Base-by-base conservation (phyloP, 1,140 invertebrate species). In the Penaeus japonicus region DNA sequence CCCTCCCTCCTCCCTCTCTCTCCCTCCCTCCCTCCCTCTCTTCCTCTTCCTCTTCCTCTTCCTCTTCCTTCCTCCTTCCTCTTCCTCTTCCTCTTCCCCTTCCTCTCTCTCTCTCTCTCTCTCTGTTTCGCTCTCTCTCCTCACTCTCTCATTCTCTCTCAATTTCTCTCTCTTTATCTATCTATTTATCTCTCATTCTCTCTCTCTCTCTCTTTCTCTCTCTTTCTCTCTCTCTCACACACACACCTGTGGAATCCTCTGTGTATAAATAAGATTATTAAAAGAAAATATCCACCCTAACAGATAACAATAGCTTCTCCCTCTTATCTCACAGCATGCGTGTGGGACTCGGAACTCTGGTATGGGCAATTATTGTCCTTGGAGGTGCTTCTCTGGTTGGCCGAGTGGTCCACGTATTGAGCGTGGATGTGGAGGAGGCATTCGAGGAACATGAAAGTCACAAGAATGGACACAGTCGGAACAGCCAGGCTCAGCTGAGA, bases 301-400 rank as follows among this genome's bases (percentile, higher is more conserved):
- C 27, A 15, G n/a, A 27, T 3, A n/a, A 32, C 17, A 73, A 73
- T 1, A 70, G 22, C 22, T 30, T n/a, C 17, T 73, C n/a, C 30
- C 30, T 27, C n/a, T 24, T 30, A 24, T 73, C 32, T 2, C 65
- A 73, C 7, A 73, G 32, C 24, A 88, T 88, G 86, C 86, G 86
- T 73, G 70, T 88, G 24, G 73, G 80, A 24, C 24, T 78, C 18
- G 80, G 80, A n/a, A 59, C 86, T 53, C 47, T 90, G 27, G 39
- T 90, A 30, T 90, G 89, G 89, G 77, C 81, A 7, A 5, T 87
- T 59, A n/a, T 85, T 18, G 89, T 88, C 22, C 27, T 90, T 18
- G 85, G 81, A 27, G 85, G 89, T 20, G 89, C 89, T 22, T 84
- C 87, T n/a, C 84, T 84, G 18, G 73, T 90, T 27, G 82, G 85